Evolutionary conservation across 2,797 vertebrate genomes (phyloP).

Genomic region (Gymnoscopelus microlampas): DNA sequence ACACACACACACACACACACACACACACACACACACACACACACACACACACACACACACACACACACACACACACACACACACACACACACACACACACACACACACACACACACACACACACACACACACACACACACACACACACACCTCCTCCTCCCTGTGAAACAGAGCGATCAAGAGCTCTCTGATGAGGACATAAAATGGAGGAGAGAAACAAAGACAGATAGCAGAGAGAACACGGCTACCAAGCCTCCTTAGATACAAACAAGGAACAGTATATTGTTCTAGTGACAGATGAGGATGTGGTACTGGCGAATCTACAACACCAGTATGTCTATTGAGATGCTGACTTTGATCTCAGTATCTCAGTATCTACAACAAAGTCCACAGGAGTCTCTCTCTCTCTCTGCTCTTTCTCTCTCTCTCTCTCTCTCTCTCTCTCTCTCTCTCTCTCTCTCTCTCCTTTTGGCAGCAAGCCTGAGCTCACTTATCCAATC

Average conservation of each 20-base stretch:
- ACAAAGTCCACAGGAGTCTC: conserved; percentile 56
- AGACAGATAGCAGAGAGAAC: background rate
- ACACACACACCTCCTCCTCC: conserved; percentile 25
- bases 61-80: conserved; percentile 42
- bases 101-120: conserved; percentile 42
- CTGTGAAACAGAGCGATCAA: conserved; percentile 44
- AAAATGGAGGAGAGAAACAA: conserved; percentile 31
- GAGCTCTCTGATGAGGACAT: conserved; percentile 37
- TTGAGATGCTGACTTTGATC: conserved; percentile 53
- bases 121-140: conserved; percentile 43
- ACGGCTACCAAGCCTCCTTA: conserved; percentile 9
- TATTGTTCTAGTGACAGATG: conserved; percentile 19
- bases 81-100: conserved; percentile 46
- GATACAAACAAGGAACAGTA: conserved; percentile 8
- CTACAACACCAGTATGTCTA: conserved; percentile 41
- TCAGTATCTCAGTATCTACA: conserved; percentile 35
- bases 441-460: conserved; percentile 57
- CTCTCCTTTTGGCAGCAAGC: conserved; percentile 61
- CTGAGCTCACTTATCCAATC: conserved; percentile 68
- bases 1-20: conserved; percentile 42
- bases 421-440: conserved; percentile 43
- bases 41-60: conserved; percentile 42
- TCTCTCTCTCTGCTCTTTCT: conserved; percentile 29
- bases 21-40: conserved; percentile 46
- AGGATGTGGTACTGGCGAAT: conserved; percentile 44